phyloP scores from a whole-genome alignment of 2,888 invertebrate species.

The Microctonus aethiopoides region DNA sequence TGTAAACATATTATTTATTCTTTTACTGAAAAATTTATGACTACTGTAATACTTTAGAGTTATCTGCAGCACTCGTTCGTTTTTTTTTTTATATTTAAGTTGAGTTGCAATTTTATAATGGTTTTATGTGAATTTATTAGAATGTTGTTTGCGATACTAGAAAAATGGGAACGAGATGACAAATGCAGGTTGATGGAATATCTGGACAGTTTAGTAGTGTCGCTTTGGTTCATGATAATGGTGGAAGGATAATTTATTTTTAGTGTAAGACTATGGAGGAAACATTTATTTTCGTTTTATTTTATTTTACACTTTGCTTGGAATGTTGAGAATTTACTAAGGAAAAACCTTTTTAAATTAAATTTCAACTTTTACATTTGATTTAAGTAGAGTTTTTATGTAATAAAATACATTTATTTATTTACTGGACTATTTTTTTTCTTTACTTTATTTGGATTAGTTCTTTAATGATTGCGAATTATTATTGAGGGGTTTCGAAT shows the following conservation, averaged over 20 bases:
- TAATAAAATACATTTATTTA: not conserved
- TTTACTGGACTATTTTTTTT: too few relatives aligned
- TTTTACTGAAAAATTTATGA: not conserved
- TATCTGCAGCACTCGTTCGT: not conserved
- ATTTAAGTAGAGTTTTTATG: not conserved
- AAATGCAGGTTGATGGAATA: not conserved
- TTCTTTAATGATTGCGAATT: too few relatives aligned
- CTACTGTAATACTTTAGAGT: not conserved
- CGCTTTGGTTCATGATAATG: not conserved
- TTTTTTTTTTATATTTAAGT: not conserved
- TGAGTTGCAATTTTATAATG: not conserved
- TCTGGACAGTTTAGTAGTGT: not conserved
- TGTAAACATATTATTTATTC: not conserved
- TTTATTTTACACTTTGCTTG: not conserved
- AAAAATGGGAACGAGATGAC: not conserved
- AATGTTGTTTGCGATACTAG: not conserved
- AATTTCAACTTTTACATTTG: not conserved
- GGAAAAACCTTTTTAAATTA: not conserved
- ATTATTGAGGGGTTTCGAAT: too few relatives aligned
- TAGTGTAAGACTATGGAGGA: not conserved
- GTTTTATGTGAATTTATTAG: not conserved
- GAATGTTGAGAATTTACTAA: not conserved
- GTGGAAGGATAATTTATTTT: not conserved
- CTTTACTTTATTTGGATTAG: too few relatives aligned
- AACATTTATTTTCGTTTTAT: not conserved